Percentiles rank a stretch among this genome's conserved stretches.
phyloP scores from a whole-genome alignment of 2,113 vertebrate species.

The Oreochromis niloticus region DNA sequence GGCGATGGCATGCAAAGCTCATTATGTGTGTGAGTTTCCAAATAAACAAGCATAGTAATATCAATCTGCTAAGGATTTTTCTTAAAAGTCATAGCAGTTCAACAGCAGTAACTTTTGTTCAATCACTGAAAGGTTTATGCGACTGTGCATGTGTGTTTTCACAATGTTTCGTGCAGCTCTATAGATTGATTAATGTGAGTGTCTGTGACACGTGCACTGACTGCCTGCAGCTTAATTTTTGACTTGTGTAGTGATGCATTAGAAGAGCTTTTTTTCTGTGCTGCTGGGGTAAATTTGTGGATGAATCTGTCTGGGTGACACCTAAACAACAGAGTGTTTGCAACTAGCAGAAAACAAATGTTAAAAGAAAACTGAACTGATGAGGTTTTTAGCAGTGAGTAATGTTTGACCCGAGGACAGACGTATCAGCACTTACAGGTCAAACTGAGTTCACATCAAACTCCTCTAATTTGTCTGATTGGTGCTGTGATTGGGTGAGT shows the following conservation, averaged over 20 bases:
- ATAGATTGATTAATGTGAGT: background rate
- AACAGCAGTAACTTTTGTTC: background rate
- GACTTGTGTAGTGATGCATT: background rate
- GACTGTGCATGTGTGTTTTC: background rate
- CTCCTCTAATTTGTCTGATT: slow-evolving; percentile 9
- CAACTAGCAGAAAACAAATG: background rate
- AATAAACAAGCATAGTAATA: background rate
- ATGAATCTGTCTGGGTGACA: background rate
- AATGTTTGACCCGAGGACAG: slow-evolving; percentile 32
- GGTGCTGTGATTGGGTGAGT: background rate
- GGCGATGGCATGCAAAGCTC: background rate
- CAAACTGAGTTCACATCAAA: slow-evolving; percentile 19
- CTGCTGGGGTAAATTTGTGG: background rate
- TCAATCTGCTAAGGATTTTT: background rate
- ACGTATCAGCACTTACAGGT: slow-evolving; percentile 19
- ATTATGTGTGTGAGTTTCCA: background rate
- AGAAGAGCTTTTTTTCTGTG: background rate
- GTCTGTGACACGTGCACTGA: background rate
- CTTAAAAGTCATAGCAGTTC: background rate
- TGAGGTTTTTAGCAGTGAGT: background rate
- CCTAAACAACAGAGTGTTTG: background rate
- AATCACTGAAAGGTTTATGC: background rate
- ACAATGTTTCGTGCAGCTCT: background rate
- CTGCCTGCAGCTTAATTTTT: background rate
- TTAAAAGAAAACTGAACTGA: background rate